Evolutionary conservation across 2,113 vertebrate species (phyloP).

Genomic region (Petroica traversi): DNA sequence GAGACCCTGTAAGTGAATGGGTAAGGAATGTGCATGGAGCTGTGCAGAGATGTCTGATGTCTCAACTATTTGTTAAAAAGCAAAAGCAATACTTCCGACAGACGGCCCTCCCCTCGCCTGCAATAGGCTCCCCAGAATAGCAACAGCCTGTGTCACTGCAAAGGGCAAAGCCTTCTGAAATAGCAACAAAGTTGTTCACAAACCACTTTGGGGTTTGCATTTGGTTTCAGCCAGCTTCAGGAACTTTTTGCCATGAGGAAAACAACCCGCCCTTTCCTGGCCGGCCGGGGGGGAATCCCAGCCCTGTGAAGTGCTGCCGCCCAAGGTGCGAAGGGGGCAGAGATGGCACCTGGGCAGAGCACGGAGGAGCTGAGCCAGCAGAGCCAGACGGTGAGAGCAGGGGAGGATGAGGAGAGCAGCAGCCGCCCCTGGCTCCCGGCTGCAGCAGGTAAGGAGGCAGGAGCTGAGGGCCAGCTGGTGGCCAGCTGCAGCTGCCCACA

Average conservation of each 20-base stretch:
- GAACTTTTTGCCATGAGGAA: conserved; percentile 61
- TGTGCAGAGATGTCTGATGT: not conserved
- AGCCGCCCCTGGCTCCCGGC: not conserved
- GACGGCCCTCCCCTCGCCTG: conserved; percentile 71
- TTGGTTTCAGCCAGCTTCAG: conserved; percentile 35
- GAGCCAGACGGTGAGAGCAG: not conserved
- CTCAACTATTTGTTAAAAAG: conserved; percentile 53
- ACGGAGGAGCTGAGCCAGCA: conserved; percentile 52
- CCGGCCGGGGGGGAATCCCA: not conserved
- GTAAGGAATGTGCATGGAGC: not conserved
- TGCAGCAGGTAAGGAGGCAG: conserved; percentile 62
- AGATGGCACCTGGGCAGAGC: conserved; percentile 67
- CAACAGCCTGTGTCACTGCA: conserved; percentile 76
- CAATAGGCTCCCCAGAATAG: conserved; percentile 81
- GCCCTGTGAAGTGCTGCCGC: not conserved
- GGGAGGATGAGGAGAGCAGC: conserved; percentile 25
- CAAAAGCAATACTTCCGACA: conserved; percentile 56
- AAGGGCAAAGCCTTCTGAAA: conserved; percentile 81
- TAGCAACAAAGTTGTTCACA: conserved; percentile 78
- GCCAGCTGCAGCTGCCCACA: not conserved
- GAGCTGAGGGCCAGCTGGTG: not conserved
- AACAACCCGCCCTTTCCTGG: not conserved
- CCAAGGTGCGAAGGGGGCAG: not conserved
- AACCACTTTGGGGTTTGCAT: conserved; percentile 61
- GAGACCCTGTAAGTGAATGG: not conserved